Conservation (phyloP, 2,113 vertebrate species). For the Xenotilapia longispinis region DNA sequence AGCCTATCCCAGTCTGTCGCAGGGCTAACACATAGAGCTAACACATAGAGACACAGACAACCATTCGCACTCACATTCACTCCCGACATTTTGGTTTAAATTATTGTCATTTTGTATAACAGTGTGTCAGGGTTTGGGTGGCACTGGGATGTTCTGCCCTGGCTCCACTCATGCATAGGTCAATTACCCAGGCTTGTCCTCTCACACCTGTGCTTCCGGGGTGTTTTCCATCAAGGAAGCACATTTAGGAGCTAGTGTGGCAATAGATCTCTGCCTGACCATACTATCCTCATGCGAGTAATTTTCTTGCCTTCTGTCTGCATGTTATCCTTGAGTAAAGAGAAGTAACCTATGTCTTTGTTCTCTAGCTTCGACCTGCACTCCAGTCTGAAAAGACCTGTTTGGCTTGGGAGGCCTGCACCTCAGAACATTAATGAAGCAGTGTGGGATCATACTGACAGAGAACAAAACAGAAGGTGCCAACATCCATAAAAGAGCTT, state of each 20-base stretch:
- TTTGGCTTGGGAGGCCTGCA: not conserved
- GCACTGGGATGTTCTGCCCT: not conserved
- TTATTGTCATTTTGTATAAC: not conserved
- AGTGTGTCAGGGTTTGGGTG: not conserved
- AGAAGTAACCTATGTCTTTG: not conserved
- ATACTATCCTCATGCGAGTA: not conserved
- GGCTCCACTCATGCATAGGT: not conserved
- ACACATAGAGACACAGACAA: not conserved
- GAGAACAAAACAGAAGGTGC: not conserved
- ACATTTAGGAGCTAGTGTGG: not conserved
- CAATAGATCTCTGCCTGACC: not conserved
- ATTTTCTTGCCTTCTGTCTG: not conserved
- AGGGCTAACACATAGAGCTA: not conserved
- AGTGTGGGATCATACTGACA: not conserved
- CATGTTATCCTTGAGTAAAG: not conserved
- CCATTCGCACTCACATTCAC: not conserved
- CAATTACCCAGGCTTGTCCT: not conserved
- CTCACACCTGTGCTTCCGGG: not conserved
- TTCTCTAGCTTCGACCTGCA: not conserved
- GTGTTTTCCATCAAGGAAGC: accelerated
- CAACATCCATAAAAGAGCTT: not conserved
- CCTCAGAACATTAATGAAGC: not conserved
- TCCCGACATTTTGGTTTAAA: not conserved
- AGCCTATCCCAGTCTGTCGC: not conserved
- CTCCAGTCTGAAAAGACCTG: not conserved